Base-by-base conservation (phyloP, 2,888 invertebrate species). In the Rhogogaster chlorosoma region DNA sequence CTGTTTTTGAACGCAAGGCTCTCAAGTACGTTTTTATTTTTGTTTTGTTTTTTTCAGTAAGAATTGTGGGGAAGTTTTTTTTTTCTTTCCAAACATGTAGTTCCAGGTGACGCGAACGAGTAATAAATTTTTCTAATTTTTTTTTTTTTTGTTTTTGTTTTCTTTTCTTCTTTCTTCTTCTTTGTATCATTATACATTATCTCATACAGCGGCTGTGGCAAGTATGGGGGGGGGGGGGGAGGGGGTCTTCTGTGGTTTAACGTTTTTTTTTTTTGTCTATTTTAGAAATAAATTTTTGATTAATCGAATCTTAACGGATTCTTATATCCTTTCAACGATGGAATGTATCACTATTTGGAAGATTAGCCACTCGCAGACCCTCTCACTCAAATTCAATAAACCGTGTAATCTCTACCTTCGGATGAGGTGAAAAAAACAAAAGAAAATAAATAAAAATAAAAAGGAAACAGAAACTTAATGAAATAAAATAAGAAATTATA, bases 271-370 rank as follows among this genome's bases (percentile, higher is more conserved):
- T 10, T 67, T 26, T 49, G 53, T 53, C n/a, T n/a, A n/a, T 49
- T 77, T 36, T 36, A 80, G 38, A 70, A 67, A 83, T 45, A 45
- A 67, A 83, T 78, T 64, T 67, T 49, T 83, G 45, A 67, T 67
- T 45, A 67, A 70, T 49, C 67, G 49, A 64, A 49, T 83, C 70
- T 67, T 32, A 70, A 67, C 45, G 83, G 80, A 57, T 57, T 80
- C 57, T 80, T 80, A 80, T 86, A 86, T 86, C 87, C 85, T 88
- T 85, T 90, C 88, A 89, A 87, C 89, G 91, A 92, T 93, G 93
- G 93, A 93, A 93, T 93, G 93, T 92, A 93, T 92, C 90, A 89
- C 90, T 91, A 91, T 86, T 87, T 87, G 84, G 84, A 84, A 84
- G 84, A 84, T 84, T 82, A 84, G 70, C 71, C 84, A 70, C 53